These are phyloP conservation scores for Trichogramma evanescens DNA, from an alignment of 2,888 invertebrate genomes.

Conservation along the genomic window DNA sequence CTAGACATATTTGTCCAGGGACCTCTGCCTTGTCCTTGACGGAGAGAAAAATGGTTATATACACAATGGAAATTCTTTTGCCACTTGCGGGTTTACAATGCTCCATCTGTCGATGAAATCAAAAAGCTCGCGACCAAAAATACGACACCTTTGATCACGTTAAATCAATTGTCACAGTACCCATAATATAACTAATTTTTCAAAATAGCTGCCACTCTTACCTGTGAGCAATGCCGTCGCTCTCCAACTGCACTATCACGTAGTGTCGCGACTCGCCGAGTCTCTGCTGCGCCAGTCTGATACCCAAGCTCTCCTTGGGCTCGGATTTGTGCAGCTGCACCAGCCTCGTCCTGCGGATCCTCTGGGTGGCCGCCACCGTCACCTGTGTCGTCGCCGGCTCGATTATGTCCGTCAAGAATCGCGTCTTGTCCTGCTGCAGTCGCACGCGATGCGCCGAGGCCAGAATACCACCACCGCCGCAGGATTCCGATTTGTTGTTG, in stretches of 20 bases:
- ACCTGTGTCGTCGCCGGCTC: slow-evolving; percentile 25
- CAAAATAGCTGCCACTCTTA: slow-evolving; percentile 23
- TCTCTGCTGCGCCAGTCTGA: slow-evolving; percentile 62
- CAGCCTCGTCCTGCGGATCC: slow-evolving; percentile 55
- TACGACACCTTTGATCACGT: too few species aligned
- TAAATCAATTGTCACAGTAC: too few species aligned
- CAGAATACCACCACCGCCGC: slow-evolving; percentile 5
- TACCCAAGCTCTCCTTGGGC: slow-evolving; percentile 63
- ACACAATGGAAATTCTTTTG: too few species aligned
- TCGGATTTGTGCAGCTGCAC: slow-evolving; percentile 62
- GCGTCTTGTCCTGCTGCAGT: slow-evolving; percentile 42
- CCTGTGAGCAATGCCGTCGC: slow-evolving; percentile 51
- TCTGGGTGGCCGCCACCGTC: slow-evolving; percentile 23
- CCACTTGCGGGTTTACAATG: too few species aligned
- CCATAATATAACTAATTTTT: neutral
- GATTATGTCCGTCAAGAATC: slow-evolving; percentile 41
- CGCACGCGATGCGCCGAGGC: slow-evolving; percentile 36
- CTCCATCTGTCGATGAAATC: too few species aligned
- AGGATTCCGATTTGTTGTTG: slow-evolving; percentile 13
- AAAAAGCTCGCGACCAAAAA: too few species aligned
- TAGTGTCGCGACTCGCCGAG: slow-evolving; percentile 36
- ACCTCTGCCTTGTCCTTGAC: too few species aligned
- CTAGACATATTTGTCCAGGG: too few species aligned
- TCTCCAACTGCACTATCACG: slow-evolving; percentile 48
- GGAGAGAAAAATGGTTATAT: too few species aligned